Evolutionary conservation across 1,140 invertebrate species (phyloP).

Genomic region (Doryteuthis pealeii): DNA sequence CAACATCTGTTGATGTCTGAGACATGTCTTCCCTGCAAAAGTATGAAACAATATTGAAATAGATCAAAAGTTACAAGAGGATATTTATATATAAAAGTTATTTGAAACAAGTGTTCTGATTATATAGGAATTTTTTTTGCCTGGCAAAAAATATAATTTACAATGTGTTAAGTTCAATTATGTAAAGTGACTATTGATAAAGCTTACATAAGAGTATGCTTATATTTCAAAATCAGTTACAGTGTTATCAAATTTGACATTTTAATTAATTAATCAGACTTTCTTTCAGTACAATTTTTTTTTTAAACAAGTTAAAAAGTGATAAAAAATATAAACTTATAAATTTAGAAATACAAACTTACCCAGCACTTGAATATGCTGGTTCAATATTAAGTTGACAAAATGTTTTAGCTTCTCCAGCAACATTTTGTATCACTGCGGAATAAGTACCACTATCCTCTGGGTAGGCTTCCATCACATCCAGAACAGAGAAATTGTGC

Average conservation of each 20-base stretch:
- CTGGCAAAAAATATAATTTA: too few relatives aligned
- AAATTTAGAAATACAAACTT: conserved; percentile 25
- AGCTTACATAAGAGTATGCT: too few relatives aligned
- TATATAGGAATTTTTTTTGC: too few relatives aligned
- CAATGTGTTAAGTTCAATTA: too few relatives aligned
- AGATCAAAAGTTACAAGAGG: not conserved
- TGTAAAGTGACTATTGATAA: too few relatives aligned
- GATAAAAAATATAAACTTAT: too few relatives aligned
- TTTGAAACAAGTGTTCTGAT: too few relatives aligned
- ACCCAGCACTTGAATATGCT: conserved; percentile 52
- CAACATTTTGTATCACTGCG: conserved; percentile 92
- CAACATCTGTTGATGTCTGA: conserved; percentile 45
- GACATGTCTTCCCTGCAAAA: conserved; percentile 48
- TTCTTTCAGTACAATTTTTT: too few relatives aligned
- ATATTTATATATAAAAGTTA: not conserved
- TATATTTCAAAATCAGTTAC: too few relatives aligned
- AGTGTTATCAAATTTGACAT: too few relatives aligned
- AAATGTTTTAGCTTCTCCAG: conserved; percentile 67
- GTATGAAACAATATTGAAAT: conserved; percentile 1
- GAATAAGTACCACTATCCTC: conserved; percentile 97
- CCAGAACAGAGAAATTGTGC: conserved; percentile 65
- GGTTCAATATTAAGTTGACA: conserved; percentile 53
- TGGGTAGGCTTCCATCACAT: conserved; percentile 93
- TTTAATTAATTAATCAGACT: too few relatives aligned
- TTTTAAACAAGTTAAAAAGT: too few relatives aligned